These are phyloP conservation scores for Stramonita haemastoma DNA, from an alignment of 2,888 invertebrate genomes.

Conservation along the genomic window DNA sequence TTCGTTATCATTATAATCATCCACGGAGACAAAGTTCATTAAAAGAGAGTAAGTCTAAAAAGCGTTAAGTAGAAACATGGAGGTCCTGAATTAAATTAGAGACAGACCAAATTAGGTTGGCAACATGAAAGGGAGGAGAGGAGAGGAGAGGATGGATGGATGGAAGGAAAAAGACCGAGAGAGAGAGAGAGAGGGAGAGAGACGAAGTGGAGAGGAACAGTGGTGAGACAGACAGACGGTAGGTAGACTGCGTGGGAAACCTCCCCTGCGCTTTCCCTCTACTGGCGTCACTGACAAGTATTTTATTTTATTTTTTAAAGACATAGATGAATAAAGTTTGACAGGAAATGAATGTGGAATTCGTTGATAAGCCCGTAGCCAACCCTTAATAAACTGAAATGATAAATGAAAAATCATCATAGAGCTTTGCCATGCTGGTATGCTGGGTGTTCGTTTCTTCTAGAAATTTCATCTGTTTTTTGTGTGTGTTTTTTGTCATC, in stretches of 20 bases:
- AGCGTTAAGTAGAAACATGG: background rate
- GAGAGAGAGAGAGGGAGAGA: background rate
- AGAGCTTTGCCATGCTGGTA: too few relatives aligned
- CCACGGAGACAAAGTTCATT: background rate
- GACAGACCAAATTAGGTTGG: background rate
- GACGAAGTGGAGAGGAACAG: background rate
- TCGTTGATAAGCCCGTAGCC: too few relatives aligned
- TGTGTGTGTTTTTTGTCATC: too few relatives aligned
- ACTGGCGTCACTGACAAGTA: too few relatives aligned
- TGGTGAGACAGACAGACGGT: background rate
- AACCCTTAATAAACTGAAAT: background rate
- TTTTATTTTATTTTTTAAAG: too few relatives aligned
- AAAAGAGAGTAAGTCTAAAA: constrained; percentile 1
- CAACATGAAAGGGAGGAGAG: background rate
- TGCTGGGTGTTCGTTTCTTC: too few relatives aligned
- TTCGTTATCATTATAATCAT: background rate
- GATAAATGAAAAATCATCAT: too few relatives aligned
- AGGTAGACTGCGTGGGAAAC: background rate
- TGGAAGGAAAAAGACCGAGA: background rate
- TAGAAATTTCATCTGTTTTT: too few relatives aligned
- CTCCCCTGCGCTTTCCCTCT: too few relatives aligned
- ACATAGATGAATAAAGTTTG: too few relatives aligned
- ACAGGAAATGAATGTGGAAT: too few relatives aligned
- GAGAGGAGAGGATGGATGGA: background rate
- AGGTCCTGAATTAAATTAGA: constrained; percentile 18